Base-by-base conservation (phyloP, 1,140 invertebrate species). In the Alviniconcha marisindica region DNA sequence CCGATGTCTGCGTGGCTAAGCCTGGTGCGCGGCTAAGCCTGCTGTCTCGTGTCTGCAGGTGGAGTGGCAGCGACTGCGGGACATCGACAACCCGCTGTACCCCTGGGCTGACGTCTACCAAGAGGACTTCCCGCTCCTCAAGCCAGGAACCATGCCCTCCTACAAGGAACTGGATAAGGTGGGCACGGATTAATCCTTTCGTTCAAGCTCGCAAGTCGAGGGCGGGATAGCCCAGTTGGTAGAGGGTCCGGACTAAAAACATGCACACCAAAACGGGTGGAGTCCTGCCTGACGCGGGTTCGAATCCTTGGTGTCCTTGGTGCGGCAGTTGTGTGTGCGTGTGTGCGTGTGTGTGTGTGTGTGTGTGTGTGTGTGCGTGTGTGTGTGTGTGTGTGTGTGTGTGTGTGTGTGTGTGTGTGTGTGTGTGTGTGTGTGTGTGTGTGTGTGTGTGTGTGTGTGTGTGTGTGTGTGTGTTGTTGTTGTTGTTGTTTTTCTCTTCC, bases 61-160 rank as follows among this genome's bases (percentile, higher is more conserved):
- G 31, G 89, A 89, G 83, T 93, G 93, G 92, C 87, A 89, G 73
- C 91, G 90, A 84, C 92, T 91, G 0, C 84, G 92, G 24, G 88
- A 92, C 51, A 93, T 93, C 66, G 91, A 93, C 77, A 93, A 93
- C 77, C 93, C 93, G 0, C 86, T 93, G 28, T 87, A 86, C 56
- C 92, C 93, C 40, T 93, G 92, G 91, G 76, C 85, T 36, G 84
- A 92, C 36, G 71, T 88, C n/a, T 93, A 92, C 83, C 79, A 88
- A 42, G 85, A 91, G 77, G 88, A 92, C 71, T 78, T 90, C 0
- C 73, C 84, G 14, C 5, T 82, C 10, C 78, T 87, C 69, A 82
- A 86, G 36, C 63, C 83, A 14, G 85, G 84, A n/a, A 84, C 89
- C 24, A 84, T 84, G 36, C 90, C 90, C 14, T 82, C 88, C 21